Evolutionary conservation across 1,140 invertebrate genomes (phyloP).

Genomic region (Pseudomyrmex flavicornis): DNA sequence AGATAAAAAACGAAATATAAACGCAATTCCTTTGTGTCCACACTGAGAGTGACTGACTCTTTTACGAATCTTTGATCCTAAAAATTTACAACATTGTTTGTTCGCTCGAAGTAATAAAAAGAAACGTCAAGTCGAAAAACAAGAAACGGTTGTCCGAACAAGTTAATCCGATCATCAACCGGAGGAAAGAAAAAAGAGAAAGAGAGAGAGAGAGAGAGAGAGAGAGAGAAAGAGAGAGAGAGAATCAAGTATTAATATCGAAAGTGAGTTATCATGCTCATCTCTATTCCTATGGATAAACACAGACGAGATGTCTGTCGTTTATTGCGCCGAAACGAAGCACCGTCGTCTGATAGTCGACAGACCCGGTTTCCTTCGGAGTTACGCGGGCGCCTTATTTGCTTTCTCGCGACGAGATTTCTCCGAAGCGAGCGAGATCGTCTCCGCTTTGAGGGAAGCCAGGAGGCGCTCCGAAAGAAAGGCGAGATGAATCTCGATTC

Average conservation of each 20-base stretch:
- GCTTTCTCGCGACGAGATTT: conserved; percentile 67
- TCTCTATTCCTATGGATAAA: not conserved
- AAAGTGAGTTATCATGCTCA: not conserved
- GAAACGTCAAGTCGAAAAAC: not conserved
- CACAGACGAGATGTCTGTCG: conserved; percentile 2
- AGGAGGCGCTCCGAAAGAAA: conserved; percentile 9
- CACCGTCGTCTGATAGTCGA: conserved; percentile 59
- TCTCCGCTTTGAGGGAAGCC: conserved; percentile 44
- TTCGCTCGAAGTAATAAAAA: too few relatives aligned
- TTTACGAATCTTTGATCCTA: not conserved
- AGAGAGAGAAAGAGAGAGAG: not conserved
- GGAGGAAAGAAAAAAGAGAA: too few relatives aligned
- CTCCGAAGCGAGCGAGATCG: conserved; percentile 59
- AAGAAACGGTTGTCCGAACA: not conserved
- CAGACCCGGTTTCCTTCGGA: conserved; percentile 70
- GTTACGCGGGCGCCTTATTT: conserved; percentile 62
- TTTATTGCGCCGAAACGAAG: conserved; percentile 32
- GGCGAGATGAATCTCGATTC: not conserved
- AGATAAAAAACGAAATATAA: not conserved
- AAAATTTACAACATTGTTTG: not conserved
- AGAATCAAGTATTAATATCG: not conserved
- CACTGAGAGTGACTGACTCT: not conserved
- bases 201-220: not conserved
- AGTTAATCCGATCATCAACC: not conserved
- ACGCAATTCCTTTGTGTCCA: not conserved